Percentiles rank a stretch among this genome's conserved stretches.
These are phyloP conservation scores for Cliona cf. orientalis DNA, from an alignment of 37 sponge, comb jelly and placozoan genomes.

Conservation along the genomic window DNA sequence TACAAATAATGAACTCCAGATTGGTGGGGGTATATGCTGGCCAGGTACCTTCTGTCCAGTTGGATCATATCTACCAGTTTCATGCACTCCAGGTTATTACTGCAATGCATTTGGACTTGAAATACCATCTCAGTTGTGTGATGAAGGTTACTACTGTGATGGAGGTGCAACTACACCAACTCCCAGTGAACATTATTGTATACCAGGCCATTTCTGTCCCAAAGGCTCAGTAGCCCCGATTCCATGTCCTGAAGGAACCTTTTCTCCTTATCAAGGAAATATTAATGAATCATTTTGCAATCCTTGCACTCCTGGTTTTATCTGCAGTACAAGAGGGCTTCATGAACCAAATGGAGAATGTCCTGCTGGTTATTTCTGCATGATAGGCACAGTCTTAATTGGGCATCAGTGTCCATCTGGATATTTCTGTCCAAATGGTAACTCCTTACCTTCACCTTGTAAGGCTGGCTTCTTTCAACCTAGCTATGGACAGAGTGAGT, in stretches of 20 bases:
- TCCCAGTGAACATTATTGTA: not conserved
- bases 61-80: not conserved
- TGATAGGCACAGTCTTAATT: too few species aligned
- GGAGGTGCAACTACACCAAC: not conserved
- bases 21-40: not conserved
- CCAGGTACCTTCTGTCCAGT: not conserved
- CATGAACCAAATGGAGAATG: not conserved
- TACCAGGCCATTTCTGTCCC: not conserved
- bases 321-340: not conserved
- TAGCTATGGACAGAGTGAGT: not conserved
- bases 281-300: not conserved
- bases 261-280: not conserved
- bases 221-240: not conserved
- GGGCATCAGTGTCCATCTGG: constrained; percentile 2
- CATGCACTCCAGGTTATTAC: not conserved
- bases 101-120: not conserved
- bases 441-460: not conserved
- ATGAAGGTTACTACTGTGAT: not conserved
- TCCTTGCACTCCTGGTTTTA: not conserved
- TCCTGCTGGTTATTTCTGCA: not conserved
- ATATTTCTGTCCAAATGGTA: constrained; percentile 5
- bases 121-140: not conserved
- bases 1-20: not conserved
- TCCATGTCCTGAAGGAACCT: not conserved
- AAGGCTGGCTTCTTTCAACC: not conserved